Evolutionary conservation across 1,140 invertebrate species (phyloP).

Genomic region (Dreissena polymorpha): DNA sequence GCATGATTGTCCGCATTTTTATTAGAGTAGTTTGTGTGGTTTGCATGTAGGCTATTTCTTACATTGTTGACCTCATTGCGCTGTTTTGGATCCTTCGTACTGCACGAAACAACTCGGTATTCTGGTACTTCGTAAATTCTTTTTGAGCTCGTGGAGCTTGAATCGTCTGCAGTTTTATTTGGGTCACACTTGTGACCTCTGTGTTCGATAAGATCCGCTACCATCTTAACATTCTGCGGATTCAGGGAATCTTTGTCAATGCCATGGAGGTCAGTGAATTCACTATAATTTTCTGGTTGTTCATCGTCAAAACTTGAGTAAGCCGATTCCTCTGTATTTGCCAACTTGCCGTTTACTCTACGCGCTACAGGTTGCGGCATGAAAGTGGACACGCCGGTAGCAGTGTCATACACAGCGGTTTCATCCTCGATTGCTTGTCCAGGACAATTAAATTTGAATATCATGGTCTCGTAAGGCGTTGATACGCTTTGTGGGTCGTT

Average conservation of each 20-base stretch:
- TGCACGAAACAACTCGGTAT: no score
- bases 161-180: no score
- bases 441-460: slow-evolving; percentile 49
- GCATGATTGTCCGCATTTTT: background rate
- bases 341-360: slow-evolving; percentile 28
- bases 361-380: slow-evolving; percentile 30
- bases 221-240: no score
- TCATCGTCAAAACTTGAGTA: slow-evolving; percentile 51
- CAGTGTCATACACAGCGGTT: slow-evolving; percentile 28
- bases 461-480: slow-evolving; percentile 38
- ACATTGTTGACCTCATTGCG: no score
- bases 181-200: no score
- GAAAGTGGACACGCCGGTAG: slow-evolving; percentile 35
- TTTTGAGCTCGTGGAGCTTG: no score
- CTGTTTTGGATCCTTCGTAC: no score
- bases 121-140: no score
- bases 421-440: slow-evolving; percentile 38
- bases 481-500: background rate
- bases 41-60: no score
- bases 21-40: background rate
- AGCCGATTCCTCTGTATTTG: slow-evolving; percentile 38
- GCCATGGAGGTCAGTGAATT: background rate
- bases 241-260: no score
- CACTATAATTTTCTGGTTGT: slow-evolving; percentile 34
- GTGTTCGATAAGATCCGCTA: no score